A percentile compares a stretch with the other conserved stretches of the same genome.
Conservation (phyloP, 1,140 invertebrate species). For the Melipona quadrifasciata region DNA sequence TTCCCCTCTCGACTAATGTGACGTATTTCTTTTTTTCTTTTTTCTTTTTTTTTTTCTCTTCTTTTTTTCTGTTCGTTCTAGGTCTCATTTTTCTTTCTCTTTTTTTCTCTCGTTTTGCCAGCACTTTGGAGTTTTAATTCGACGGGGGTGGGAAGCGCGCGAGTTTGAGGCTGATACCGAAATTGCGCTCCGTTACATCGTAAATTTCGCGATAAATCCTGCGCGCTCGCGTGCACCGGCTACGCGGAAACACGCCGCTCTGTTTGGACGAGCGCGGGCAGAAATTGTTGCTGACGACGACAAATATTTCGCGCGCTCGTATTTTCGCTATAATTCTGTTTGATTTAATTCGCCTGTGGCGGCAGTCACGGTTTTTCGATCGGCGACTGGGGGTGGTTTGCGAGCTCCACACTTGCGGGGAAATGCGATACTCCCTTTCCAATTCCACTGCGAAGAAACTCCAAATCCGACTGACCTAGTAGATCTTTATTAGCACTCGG, state of each 20-base stretch:
- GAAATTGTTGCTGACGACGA: conserved; percentile 53
- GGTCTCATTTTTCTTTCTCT: background rate
- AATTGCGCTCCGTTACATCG: conserved; percentile 52
- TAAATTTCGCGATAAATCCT: conserved; percentile 53
- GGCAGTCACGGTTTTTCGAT: background rate
- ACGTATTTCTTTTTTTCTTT: background rate
- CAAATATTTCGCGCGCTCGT: conserved; percentile 44
- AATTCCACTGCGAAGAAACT: conserved; percentile 32
- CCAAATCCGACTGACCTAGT: conserved; percentile 36
- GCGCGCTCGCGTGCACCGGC: conserved; percentile 16
- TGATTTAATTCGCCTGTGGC: conserved; percentile 32
- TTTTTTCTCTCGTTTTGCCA: background rate
- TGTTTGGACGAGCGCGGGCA: conserved; percentile 34
- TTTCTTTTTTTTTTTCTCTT: background rate
- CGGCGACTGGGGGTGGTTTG: background rate
- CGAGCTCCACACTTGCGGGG: too few species aligned
- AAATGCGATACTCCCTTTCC: background rate
- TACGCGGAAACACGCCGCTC: conserved; percentile 1
- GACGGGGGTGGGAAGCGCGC: background rate
- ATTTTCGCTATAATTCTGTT: conserved; percentile 41
- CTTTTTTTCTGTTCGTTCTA: background rate
- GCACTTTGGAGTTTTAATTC: conserved; percentile 36
- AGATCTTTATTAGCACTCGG: conserved; percentile 63
- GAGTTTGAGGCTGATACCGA: conserved; percentile 40
- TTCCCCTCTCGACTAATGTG: background rate